These are phyloP conservation scores for Scolopax rusticola DNA, from an alignment of 2,797 vertebrate genomes.

Conservation along the genomic window DNA sequence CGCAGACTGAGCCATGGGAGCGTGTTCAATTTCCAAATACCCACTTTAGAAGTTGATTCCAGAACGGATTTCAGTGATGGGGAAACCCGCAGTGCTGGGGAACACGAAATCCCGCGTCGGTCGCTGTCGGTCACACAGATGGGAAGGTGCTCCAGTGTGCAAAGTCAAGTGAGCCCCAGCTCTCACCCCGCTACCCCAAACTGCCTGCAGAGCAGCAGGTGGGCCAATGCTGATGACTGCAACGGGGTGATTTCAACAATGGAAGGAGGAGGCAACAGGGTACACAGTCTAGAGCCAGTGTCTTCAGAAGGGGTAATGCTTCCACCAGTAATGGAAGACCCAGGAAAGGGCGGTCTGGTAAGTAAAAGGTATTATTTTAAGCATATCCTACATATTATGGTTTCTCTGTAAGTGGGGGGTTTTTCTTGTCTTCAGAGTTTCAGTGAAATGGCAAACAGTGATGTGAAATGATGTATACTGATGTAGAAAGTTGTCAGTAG, in stretches of 20 bases:
- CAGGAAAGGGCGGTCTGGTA: constrained; percentile 48
- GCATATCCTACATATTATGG: accelerated
- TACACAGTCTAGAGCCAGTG: constrained; percentile 2
- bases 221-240: constrained; percentile 77
- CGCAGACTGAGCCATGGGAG: constrained; percentile 75
- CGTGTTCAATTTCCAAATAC: constrained; percentile 72
- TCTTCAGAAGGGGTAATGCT: constrained; percentile 61
- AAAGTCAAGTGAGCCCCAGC: constrained; percentile 79
- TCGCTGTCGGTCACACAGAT: constrained; percentile 74
- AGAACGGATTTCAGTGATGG: constrained; percentile 68
- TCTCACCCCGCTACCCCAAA: constrained; percentile 79
- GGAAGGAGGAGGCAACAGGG: constrained; percentile 30
- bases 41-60: constrained; percentile 30
- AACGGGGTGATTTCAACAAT: constrained; percentile 75
- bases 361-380: neutral
- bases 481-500: neutral
- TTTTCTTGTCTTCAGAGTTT: neutral
- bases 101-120: constrained; percentile 71
- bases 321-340: constrained; percentile 83
- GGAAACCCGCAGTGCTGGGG: constrained; percentile 78
- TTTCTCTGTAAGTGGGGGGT: accelerated
- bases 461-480: neutral
- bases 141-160: constrained; percentile 81
- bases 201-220: constrained; percentile 75
- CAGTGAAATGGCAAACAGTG: neutral